Evolutionary conservation across 2,113 vertebrate species (phyloP).

Genomic region (Syngnathus scovelli): DNA sequence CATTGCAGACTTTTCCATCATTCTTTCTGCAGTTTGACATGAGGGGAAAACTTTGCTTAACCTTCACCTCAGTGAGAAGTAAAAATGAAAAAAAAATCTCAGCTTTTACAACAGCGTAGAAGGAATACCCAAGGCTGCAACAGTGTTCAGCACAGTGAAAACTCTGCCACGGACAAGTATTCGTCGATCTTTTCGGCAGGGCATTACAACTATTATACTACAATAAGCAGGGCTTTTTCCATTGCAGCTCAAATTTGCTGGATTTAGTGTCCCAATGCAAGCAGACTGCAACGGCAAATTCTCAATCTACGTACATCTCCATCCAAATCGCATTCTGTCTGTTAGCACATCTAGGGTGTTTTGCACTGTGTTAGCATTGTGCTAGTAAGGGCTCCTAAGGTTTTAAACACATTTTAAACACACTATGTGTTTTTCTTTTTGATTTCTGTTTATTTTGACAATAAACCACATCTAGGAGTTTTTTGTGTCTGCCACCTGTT

Average conservation of each 20-base stretch:
- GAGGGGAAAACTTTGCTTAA: constrained; percentile 36
- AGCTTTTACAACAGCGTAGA: background rate
- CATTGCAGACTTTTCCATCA: constrained; percentile 51
- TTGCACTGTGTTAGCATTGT: background rate
- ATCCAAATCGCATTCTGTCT: background rate
- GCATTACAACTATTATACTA: background rate
- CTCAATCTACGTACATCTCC: background rate
- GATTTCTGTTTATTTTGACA: background rate
- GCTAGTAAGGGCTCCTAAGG: background rate
- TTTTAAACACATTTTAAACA: background rate
- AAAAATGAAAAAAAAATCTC: background rate
- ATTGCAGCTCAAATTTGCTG: background rate
- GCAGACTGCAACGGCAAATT: background rate
- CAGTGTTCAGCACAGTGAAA: background rate
- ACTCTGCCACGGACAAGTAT: background rate
- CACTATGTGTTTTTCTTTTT: background rate
- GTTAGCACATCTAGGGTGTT: background rate
- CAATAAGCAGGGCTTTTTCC: background rate
- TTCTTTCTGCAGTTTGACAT: constrained; percentile 14
- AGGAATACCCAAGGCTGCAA: background rate
- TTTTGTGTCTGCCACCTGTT: no score
- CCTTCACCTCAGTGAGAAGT: constrained; percentile 19
- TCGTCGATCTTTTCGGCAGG: background rate
- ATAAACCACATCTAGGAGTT: background rate
- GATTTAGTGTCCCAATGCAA: background rate